Evolutionary conservation across 1,140 invertebrate genomes (phyloP), one percentile per base, ranked within the genome.

Genomic region (Bombus picipes): DNA sequence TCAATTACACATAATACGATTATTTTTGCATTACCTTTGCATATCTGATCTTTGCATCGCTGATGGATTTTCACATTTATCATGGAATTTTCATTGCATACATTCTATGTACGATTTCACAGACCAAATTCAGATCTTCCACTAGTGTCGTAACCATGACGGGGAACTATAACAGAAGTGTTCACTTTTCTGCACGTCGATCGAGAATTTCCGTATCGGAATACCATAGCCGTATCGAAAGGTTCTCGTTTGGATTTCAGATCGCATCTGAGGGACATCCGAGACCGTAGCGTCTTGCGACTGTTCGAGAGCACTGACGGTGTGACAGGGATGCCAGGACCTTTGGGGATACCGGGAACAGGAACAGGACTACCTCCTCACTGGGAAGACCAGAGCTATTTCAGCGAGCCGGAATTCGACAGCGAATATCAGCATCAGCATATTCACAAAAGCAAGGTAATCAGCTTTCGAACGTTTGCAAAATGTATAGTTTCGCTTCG

Each of bases 401-500:
- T 99, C 96, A 98, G 98, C 88, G 98, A 99, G 92, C 98, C 98
- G 2, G 98, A 99, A 94, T 98, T 98, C 91, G 98, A 99, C 94
- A 98, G 98, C 37, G 98, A 99, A 90, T 99, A 98, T 94, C 98
- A 98, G 92, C 98, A 98, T 94, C 98, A 98, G 95, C 98, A 99
- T 94, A 98, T 98, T 74, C 98, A 99, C 94, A 98, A 98, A 94
- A 97, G 97, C 86, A 98, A 98, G 97, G 98, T 98, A 66, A 73
- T 15, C 95, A 96, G 97, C 94, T 9, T 13, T 9, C 62, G 66
- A 76, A 80, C 37, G 57, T 76, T 77, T 9, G 65, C 39, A 81
- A 65, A 72, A 22, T 53, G 18, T 22, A 53, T 22, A 2, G 47
- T 22, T 53, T 53, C 47, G 47, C 47, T 8, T 53, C 47, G 18